A percentile compares a stretch with the other conserved stretches of the same genome.
These are phyloP conservation scores for Allygus modestus DNA, from an alignment of 2,888 invertebrate genomes.

Conservation along the genomic window DNA sequence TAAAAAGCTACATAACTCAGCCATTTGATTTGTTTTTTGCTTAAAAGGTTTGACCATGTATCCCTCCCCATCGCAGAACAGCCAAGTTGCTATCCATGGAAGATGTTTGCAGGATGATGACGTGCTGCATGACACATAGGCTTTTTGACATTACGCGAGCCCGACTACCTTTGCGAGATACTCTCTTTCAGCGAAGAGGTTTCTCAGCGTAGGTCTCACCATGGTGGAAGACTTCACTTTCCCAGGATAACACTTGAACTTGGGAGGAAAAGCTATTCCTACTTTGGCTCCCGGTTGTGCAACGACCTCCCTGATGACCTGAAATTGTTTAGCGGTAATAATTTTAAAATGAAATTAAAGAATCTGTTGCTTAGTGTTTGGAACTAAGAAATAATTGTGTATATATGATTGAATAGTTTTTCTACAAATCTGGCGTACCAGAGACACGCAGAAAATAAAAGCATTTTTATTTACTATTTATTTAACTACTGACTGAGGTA, in stretches of 20 bases:
- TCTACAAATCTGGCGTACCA: too few relatives aligned
- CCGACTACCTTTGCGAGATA: neutral
- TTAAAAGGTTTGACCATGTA: neutral
- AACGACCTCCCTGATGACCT: neutral
- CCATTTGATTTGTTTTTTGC: neutral
- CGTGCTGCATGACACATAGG: conserved; percentile 23
- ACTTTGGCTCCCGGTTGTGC: conserved; percentile 13
- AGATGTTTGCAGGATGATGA: conserved; percentile 12
- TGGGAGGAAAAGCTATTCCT: neutral
- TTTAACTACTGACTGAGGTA: too few relatives aligned
- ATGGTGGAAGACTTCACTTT: conserved; percentile 26
- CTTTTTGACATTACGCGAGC: neutral
- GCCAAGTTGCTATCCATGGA: conserved; percentile 4
- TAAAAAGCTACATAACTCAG: neutral
- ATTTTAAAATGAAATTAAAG: neutral
- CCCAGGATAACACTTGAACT: neutral
- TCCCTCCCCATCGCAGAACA: neutral
- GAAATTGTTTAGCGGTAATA: neutral
- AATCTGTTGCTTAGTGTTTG: neutral
- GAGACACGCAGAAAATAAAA: too few relatives aligned
- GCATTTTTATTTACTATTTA: too few relatives aligned
- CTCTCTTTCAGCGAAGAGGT: conserved; percentile 15
- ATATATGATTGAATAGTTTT: too few relatives aligned
- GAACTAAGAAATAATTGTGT: too few relatives aligned
- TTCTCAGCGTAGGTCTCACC: conserved; percentile 11